These are phyloP conservation scores for Syrrhaptes paradoxus DNA, from an alignment of 2,113 vertebrate genomes.

Conservation along the genomic window DNA sequence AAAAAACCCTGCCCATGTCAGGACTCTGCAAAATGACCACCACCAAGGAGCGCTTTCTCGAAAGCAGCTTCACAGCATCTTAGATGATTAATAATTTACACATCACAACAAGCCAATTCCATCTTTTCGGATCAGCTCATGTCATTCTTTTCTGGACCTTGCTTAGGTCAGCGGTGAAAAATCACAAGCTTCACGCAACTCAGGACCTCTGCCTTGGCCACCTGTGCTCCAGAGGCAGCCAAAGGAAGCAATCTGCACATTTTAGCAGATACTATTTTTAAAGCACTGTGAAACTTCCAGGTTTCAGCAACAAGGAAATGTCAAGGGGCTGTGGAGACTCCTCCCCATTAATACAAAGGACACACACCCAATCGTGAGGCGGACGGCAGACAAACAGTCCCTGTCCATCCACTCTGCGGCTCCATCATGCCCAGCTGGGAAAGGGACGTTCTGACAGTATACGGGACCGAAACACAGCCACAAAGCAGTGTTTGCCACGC, in stretches of 20 bases:
- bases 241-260: background rate
- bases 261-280: background rate
- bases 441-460: background rate
- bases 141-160: background rate
- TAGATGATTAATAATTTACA: background rate
- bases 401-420: background rate
- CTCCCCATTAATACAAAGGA: background rate
- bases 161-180: background rate
- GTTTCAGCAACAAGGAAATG: background rate
- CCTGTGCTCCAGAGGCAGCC: fast-evolving
- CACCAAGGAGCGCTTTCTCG: background rate
- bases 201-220: background rate
- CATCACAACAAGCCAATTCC: background rate
- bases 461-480: background rate
- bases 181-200: background rate
- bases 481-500: fast-evolving
- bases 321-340: background rate
- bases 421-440: background rate
- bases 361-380: background rate
- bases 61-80: background rate
- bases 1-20: background rate
- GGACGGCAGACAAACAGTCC: background rate
- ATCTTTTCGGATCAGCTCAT: background rate
- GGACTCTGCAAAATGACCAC: background rate
- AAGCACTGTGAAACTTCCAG: background rate